phyloP scores from a whole-genome alignment of 2,113 vertebrate genomes.

The Osmerus mordax region DNA sequence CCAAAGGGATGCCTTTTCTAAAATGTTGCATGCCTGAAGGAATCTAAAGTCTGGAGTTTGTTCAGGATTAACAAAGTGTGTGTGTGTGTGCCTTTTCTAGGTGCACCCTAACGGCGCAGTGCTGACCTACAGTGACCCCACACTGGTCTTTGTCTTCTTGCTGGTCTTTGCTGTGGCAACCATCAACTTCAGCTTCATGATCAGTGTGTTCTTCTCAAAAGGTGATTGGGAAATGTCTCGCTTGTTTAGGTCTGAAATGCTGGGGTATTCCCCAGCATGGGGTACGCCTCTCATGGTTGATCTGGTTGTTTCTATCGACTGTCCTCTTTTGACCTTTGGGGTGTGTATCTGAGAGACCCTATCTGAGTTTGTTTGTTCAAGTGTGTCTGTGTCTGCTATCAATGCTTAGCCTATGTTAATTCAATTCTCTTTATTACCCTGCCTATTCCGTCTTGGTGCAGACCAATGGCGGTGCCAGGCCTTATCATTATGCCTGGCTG shows the following conservation, averaged over 20 bases:
- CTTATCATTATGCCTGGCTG: background rate
- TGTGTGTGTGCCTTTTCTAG: conserved; percentile 53
- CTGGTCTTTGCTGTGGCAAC: conserved; percentile 82
- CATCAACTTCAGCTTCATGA: conserved; percentile 98
- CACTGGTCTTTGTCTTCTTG: conserved; percentile 87
- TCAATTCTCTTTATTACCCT: no score
- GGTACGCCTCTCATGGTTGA: no score
- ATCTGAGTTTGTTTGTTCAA: background rate
- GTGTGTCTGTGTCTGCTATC: background rate
- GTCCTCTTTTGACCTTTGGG: background rate
- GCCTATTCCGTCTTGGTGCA: no score
- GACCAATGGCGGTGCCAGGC: no score
- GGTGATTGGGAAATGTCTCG: conserved; percentile 63
- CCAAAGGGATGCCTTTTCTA: no score
- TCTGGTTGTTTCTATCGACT: background rate
- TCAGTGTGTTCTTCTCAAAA: conserved; percentile 95
- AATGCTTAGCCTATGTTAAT: no score
- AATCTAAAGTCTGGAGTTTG: no score
- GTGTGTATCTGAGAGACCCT: background rate
- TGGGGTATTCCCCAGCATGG: no score
- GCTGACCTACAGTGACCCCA: conserved; percentile 87
- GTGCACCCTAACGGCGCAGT: conserved; percentile 86
- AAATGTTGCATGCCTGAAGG: no score
- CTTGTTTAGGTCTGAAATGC: no score
- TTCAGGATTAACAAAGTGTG: background rate